phyloP scores from a whole-genome alignment of 2,113 vertebrate species.

The Climacteris rufus region DNA sequence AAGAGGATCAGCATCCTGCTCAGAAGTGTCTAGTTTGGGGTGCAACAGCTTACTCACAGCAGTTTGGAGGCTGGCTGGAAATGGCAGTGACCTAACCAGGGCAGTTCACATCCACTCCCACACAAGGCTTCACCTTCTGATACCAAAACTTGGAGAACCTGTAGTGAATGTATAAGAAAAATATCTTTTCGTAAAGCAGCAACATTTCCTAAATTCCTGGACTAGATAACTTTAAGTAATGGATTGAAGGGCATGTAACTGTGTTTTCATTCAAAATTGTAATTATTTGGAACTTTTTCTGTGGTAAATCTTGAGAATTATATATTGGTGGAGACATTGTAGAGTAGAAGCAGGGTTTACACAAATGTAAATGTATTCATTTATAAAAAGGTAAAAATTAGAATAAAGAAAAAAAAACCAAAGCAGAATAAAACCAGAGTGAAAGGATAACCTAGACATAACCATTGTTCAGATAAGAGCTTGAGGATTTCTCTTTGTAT shows the following conservation, averaged over 20 bases:
- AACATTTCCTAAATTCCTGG: not conserved
- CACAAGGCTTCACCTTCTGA: not conserved
- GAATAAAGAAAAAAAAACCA: not conserved
- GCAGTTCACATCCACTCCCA: not conserved
- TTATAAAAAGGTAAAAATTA: not conserved
- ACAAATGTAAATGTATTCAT: not conserved
- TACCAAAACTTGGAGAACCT: not conserved
- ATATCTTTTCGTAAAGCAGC: not conserved
- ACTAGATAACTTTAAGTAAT: not conserved
- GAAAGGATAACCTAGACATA: not conserved
- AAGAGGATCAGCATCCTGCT: not conserved
- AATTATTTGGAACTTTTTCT: not conserved
- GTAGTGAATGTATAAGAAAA: not conserved
- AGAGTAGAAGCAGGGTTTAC: not conserved
- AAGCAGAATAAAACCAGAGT: not conserved
- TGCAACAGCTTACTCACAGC: rapidly evolving
- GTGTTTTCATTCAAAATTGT: not conserved
- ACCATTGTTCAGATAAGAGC: not conserved
- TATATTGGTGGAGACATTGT: not conserved
- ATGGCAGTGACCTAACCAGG: not conserved
- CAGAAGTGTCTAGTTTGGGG: not conserved
- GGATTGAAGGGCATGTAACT: not conserved
- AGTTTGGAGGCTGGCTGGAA: not conserved
- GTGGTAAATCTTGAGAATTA: not conserved
- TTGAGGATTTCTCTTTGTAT: not conserved